Evolutionary conservation across 2,888 invertebrate genomes (phyloP), one percentile per base, ranked within the genome.

Genomic region (Caenorhabditis macrosperma): DNA sequence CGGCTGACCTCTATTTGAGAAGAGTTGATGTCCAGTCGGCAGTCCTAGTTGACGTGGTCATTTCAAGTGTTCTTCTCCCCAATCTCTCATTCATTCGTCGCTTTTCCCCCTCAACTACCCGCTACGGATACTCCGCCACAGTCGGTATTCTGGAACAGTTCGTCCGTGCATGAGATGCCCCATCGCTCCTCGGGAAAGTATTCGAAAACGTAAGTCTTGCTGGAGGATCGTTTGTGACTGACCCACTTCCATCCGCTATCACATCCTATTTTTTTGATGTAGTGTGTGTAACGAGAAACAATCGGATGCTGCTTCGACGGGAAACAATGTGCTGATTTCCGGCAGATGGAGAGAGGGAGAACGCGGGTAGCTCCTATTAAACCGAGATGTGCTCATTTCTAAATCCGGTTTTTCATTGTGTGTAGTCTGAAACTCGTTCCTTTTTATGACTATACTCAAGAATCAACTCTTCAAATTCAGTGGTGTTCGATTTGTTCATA

Each of bases 1-100:
- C 50, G 59, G 10, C 66, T 78, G 78, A 67, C 71, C 78, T 78
- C 71, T 66, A 71, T 78, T 78, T 66, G 78, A 71, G 54, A 71
- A 72, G 61, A 78, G 69, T 77, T 64, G 77, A 77, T 66, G 69
- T 77, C 75, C 60, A 67, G 64, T 75, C 74, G 52, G 41, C 66
- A 57, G 66, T 66, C 50, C 60, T 60, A 66, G 60, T 61, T 67
- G 77, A 57, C 77, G 63, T 63, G 69, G 63, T 69, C 64, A 69
- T 77, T 69, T 77, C 77, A 77, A 77, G 77, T 77, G 69, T 77
- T 63, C 69, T 69, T 69, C 7, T 35, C 57, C 22, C 44, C n/a
- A n/a, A n/a, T n/a, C 35, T 35, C 26, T 33, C 24, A 15, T 66
- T 12, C 24, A 55, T 64, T 24, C 55, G 15, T 22, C n/a, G 12